Conservation (phyloP, 2,888 invertebrate species). For the Eristalis intricaria region DNA sequence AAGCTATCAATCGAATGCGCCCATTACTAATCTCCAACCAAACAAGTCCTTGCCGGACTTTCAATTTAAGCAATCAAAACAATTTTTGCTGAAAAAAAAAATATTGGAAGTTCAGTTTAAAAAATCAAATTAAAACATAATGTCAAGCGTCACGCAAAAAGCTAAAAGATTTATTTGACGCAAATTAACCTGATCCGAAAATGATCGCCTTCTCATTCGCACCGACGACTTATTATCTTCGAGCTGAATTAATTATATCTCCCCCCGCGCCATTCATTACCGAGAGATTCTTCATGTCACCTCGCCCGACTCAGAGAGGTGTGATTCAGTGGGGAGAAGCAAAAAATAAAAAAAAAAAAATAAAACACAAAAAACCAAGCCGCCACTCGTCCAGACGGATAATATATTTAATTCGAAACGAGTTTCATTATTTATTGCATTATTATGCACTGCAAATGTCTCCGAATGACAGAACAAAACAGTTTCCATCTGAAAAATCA, state of each 20-base stretch:
- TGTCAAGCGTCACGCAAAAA: neutral
- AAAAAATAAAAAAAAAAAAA: too few species aligned
- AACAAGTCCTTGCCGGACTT: too few species aligned
- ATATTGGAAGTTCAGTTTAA: neutral
- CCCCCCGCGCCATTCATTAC: neutral
- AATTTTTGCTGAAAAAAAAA: neutral
- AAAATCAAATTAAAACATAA: neutral
- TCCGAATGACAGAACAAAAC: conserved; percentile 57
- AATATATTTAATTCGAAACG: conserved; percentile 61
- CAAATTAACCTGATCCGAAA: neutral
- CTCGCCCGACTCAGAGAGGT: neutral
- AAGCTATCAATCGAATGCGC: too few species aligned
- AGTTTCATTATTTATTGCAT: conserved; percentile 67
- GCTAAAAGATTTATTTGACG: neutral
- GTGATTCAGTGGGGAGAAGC: neutral
- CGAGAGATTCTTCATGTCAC: neutral
- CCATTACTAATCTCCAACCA: too few species aligned
- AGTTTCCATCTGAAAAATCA: conserved; percentile 52
- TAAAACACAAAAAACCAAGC: neutral
- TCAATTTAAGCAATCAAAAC: neutral
- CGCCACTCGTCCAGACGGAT: conserved; percentile 29
- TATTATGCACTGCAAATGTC: conserved; percentile 67
- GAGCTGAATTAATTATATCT: neutral
- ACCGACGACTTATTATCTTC: neutral
- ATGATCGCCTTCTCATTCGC: neutral